phyloP scores from a whole-genome alignment of 2,113 vertebrate genomes.

The Clarias magur region DNA sequence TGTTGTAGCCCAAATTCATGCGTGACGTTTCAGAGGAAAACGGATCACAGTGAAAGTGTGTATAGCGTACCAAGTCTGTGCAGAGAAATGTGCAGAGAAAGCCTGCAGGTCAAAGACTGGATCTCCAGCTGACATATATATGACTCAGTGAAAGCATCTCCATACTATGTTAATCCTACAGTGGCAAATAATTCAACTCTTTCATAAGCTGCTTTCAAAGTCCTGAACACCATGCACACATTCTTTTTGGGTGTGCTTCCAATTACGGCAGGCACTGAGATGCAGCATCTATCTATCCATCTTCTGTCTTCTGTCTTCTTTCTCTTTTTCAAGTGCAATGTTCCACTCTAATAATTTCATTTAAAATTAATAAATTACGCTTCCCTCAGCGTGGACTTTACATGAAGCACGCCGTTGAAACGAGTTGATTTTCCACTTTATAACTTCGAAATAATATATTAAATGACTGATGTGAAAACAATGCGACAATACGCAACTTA shows the following conservation, averaged over 20 bases:
- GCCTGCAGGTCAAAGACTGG: constrained; percentile 44
- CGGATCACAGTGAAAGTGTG: background rate
- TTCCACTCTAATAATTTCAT: constrained; percentile 21
- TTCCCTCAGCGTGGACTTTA: background rate
- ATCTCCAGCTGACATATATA: constrained; percentile 51
- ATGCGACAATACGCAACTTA: background rate
- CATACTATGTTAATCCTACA: constrained; percentile 50
- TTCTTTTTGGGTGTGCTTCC: constrained; percentile 60
- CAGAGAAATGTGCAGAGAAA: constrained; percentile 2
- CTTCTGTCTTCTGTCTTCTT: background rate
- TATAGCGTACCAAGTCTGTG: background rate
- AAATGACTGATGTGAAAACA: background rate
- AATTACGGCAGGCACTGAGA: constrained; percentile 50
- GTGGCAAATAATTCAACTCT: constrained; percentile 57
- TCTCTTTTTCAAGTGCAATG: background rate
- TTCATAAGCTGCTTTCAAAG: constrained; percentile 51
- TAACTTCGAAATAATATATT: constrained; percentile 3
- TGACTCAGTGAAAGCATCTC: constrained; percentile 49
- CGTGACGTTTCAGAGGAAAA: background rate
- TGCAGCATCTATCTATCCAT: constrained; percentile 9
- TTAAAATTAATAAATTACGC: constrained; percentile 25
- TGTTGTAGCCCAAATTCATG: background rate
- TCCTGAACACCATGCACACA: constrained; percentile 43
- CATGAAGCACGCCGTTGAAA: background rate
- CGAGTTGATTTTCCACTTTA: constrained; percentile 13